These are phyloP conservation scores for Lasioglossum leucozonium DNA, from an alignment of 2,888 invertebrate species.

Conservation along the genomic window DNA sequence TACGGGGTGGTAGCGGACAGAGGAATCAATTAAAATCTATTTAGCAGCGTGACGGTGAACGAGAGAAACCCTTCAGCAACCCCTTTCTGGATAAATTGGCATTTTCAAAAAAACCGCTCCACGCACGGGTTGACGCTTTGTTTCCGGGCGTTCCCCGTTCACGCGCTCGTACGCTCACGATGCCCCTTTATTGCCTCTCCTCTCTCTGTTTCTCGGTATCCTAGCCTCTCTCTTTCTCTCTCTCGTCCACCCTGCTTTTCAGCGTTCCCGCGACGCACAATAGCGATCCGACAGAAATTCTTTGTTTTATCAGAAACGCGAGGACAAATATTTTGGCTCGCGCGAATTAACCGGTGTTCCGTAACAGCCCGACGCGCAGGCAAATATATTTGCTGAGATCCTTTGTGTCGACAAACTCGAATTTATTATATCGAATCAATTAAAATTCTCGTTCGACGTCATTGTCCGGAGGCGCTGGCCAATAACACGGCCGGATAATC, in stretches of 20 bases:
- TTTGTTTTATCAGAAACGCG: slow-evolving; percentile 51
- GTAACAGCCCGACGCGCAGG: slow-evolving; percentile 25
- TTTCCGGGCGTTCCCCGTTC: slow-evolving; percentile 63
- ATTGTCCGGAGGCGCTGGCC: background rate
- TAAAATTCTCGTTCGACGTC: background rate
- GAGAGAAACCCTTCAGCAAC: slow-evolving; percentile 45
- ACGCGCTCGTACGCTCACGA: slow-evolving; percentile 50
- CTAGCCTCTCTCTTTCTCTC: background rate
- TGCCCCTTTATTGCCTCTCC: slow-evolving; percentile 63
- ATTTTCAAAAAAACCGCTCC: slow-evolving; percentile 74
- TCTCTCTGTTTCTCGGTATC: background rate
- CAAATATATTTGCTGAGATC: background rate
- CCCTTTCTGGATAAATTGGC: slow-evolving; percentile 71
- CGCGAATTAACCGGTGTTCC: slow-evolving; percentile 41
- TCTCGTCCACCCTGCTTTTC: slow-evolving; percentile 19
- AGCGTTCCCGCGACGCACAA: slow-evolving; percentile 41
- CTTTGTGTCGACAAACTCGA: background rate
- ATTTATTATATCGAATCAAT: background rate
- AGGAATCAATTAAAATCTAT: slow-evolving; percentile 62
- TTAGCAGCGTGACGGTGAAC: slow-evolving; percentile 44
- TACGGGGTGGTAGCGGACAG: background rate
- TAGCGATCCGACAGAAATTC: slow-evolving; percentile 51
- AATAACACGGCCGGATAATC: background rate
- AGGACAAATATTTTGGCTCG: slow-evolving; percentile 66
- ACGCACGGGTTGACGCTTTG: slow-evolving; percentile 67